A percentile compares a stretch with the other conserved stretches of the same genome.
These are phyloP conservation scores for Syngnathus floridae DNA, from an alignment of 2,113 vertebrate species.

Conservation along the genomic window DNA sequence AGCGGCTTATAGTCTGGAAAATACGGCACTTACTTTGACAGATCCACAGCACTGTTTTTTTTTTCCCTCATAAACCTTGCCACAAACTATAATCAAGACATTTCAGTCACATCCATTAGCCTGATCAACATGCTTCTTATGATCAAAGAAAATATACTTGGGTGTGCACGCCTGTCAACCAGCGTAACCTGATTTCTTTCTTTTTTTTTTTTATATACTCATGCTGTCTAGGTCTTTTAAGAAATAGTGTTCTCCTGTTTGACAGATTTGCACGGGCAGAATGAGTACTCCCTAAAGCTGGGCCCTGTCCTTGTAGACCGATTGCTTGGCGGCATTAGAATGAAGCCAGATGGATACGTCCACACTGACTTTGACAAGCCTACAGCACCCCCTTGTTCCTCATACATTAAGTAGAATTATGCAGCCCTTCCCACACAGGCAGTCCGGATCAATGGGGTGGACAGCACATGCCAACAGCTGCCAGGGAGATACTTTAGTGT, in stretches of 20 bases:
- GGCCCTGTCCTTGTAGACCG: slow-evolving; percentile 37
- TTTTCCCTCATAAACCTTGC: neutral
- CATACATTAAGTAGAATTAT: slow-evolving; percentile 70
- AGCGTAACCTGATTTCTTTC: slow-evolving; percentile 2
- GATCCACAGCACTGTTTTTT: neutral
- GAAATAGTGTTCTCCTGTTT: slow-evolving; percentile 42
- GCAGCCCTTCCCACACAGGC: slow-evolving; percentile 51
- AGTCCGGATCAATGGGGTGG: slow-evolving; percentile 57
- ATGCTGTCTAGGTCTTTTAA: slow-evolving; percentile 28
- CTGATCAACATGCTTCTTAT: neutral
- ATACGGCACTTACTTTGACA: neutral
- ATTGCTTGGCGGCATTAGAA: slow-evolving; percentile 54
- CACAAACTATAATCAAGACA: neutral
- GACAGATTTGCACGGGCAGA: slow-evolving; percentile 49
- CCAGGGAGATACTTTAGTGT: slow-evolving; percentile 51
- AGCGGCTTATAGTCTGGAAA: too few species aligned
- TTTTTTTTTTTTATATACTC: slow-evolving; percentile 13
- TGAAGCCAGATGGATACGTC: slow-evolving; percentile 48
- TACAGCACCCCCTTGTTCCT: slow-evolving; percentile 39
- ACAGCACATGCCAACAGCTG: slow-evolving; percentile 57
- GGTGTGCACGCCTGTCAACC: neutral
- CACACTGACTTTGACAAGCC: slow-evolving; percentile 44
- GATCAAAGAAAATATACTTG: neutral
- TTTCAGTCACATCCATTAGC: neutral
- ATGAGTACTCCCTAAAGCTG: slow-evolving; percentile 46